phyloP scores from a whole-genome alignment of 2,113 vertebrate species.

The Stegostoma tigrinum region DNA sequence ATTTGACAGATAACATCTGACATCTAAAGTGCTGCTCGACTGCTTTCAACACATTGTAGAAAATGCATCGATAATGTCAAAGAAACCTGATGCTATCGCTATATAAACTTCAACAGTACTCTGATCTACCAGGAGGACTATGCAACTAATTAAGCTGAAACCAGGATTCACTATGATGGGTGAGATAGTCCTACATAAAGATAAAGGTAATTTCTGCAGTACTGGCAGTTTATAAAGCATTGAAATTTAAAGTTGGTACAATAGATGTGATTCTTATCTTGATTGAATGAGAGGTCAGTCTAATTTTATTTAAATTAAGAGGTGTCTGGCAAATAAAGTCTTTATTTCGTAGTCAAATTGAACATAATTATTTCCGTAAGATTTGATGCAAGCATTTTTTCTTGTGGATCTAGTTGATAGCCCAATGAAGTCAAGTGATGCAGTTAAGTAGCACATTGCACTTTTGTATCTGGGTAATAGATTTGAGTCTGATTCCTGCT shows the following conservation, averaged over 20 bases:
- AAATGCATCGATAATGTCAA: not conserved
- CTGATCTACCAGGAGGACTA: not conserved
- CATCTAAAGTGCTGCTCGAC: not conserved
- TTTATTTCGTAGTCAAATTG: not conserved
- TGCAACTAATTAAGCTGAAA: not conserved
- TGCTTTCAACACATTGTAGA: not conserved
- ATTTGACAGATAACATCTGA: not conserved
- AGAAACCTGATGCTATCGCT: not conserved
- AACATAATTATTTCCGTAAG: not conserved
- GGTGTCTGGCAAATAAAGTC: not conserved
- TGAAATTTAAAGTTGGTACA: not conserved
- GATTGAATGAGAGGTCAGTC: not conserved
- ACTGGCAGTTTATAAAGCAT: not conserved
- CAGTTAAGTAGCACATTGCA: no score
- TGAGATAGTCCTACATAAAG: not conserved
- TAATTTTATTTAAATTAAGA: not conserved
- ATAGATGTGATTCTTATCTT: not conserved
- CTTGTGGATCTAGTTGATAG: not conserved
- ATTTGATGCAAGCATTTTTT: not conserved
- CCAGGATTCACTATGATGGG: not conserved
- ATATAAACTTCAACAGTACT: not conserved
- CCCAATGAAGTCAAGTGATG: not conserved
- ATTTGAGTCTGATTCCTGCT: not conserved
- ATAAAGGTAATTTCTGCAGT: constrained; percentile 7
- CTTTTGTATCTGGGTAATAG: not conserved